Base-by-base conservation (phyloP, 2,797 vertebrate genomes). In the Decapterus maruadsi region DNA sequence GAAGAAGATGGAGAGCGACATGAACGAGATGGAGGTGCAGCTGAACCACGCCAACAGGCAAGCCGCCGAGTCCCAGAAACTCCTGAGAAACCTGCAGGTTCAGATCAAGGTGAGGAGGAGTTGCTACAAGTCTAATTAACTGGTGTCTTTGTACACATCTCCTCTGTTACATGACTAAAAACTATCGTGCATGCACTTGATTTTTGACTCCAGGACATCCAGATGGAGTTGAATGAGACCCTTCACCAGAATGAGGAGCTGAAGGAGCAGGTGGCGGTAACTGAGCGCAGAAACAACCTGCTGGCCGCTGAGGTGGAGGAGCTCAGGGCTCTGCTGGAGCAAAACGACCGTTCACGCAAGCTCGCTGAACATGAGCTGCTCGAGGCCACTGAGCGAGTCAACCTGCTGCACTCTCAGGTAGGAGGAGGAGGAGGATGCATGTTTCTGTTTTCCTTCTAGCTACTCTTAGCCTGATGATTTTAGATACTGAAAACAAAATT, bases 1-100 rank as follows among this genome's bases (percentile, higher is more conserved):
- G 87, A 98, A 98, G 94, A 99, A 99, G 93, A 98, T 98, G 97
- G 97, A 98, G 66, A 95, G 96, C 0, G 97, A 99, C 89, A 91
- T 98, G 87, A 99, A 99, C 0, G 97, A 98, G 85, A 97, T 98
- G 95, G 97, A 98, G 92, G 95, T 98, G 78, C 97, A 98, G 93
- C 92, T 98, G 68, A 97, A 90, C 89, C 97, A 97, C 0, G 96
- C 97, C 80, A 96, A 96, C 87, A 94, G 96, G 75, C 96, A 97
- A 89, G 96, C 97, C 0, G 73, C 91, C 0, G 98, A 98, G 87
- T 96, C 96, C 29, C 97, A 97, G 95, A 97, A 95, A 29, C 92
- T 96, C 67, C 89, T 93, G 8, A 94, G 95, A 58, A 96, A 95
- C 88, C 94, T 98, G 54, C 98, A 99, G 89, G 87, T 95, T 61